Conservation (phyloP, 2,113 vertebrate genomes). For the Seriola aureovittata region DNA sequence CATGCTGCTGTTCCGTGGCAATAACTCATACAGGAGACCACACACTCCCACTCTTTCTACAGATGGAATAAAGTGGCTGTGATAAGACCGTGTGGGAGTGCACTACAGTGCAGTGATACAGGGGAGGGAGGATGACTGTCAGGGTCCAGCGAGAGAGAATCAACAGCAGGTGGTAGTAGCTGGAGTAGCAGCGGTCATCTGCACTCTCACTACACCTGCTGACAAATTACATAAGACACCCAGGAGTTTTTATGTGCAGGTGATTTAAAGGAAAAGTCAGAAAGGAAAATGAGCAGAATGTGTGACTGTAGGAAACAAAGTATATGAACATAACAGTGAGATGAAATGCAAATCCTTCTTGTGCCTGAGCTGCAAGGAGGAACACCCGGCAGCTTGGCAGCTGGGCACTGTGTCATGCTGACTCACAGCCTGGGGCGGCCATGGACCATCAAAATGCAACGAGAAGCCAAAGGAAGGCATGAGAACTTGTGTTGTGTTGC, state of each 20-base stretch:
- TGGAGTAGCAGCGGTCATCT: constrained; percentile 50
- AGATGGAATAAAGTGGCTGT: constrained; percentile 69
- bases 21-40: constrained; percentile 73
- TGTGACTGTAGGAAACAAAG: background rate
- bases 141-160: constrained; percentile 55
- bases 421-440: constrained; percentile 61
- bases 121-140: constrained; percentile 58
- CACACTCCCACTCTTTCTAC: constrained; percentile 72
- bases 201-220: constrained; percentile 5
- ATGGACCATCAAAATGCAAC: constrained; percentile 59
- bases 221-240: constrained; percentile 33
- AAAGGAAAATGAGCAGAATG: background rate
- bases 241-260: background rate
- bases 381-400: constrained; percentile 55
- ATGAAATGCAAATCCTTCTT: constrained; percentile 35
- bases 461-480: constrained; percentile 41
- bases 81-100: constrained; percentile 76
- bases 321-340: constrained; percentile 18
- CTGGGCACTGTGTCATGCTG: constrained; percentile 59
- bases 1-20: constrained; percentile 74
- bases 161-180: constrained; percentile 55
- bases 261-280: background rate
- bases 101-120: constrained; percentile 56
- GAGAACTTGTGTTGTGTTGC: constrained; percentile 33
- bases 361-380: constrained; percentile 32